phyloP scores from a whole-genome alignment of 2,113 vertebrate species.

The Onychorhynchus coronatus region DNA sequence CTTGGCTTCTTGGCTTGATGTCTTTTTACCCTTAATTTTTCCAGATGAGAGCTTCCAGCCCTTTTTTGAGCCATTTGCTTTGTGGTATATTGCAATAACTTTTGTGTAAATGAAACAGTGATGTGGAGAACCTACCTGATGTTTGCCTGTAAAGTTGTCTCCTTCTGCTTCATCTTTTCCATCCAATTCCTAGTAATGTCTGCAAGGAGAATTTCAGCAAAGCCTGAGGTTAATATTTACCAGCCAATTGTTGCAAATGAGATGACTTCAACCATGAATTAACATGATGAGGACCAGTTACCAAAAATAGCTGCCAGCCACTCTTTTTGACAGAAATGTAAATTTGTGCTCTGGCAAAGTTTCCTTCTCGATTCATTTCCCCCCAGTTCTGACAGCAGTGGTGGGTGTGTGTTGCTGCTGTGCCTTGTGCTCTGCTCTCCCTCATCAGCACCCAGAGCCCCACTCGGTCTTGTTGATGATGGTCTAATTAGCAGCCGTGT shows the following conservation, averaged over 20 bases:
- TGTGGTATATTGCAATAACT: background rate
- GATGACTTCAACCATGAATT: slow-evolving; percentile 59
- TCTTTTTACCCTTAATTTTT: background rate
- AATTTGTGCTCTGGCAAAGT: background rate
- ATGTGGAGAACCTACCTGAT: background rate
- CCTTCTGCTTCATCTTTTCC: background rate
- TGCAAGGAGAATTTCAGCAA: slow-evolving; percentile 68
- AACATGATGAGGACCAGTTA: slow-evolving; percentile 46
- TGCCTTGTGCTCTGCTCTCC: background rate
- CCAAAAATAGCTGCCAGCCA: slow-evolving; percentile 57
- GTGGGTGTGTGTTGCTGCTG: background rate
- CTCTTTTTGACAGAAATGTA: slow-evolving; percentile 55
- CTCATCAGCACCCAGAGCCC: background rate
- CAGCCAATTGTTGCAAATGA: slow-evolving; percentile 62
- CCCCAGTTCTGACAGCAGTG: background rate
- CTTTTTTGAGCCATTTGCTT: background rate
- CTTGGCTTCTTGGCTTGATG: background rate
- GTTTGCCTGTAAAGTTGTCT: background rate
- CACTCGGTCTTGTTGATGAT: fast-evolving
- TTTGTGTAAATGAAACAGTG: background rate
- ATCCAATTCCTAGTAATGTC: background rate
- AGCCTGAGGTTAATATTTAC: slow-evolving; percentile 73
- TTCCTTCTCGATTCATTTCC: slow-evolving; percentile 27
- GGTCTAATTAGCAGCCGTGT: background rate
- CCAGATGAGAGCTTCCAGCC: background rate